Evolutionary conservation across 2,113 vertebrate species (phyloP), one percentile per base, ranked within the genome.

Genomic region (Lagopus muta): DNA sequence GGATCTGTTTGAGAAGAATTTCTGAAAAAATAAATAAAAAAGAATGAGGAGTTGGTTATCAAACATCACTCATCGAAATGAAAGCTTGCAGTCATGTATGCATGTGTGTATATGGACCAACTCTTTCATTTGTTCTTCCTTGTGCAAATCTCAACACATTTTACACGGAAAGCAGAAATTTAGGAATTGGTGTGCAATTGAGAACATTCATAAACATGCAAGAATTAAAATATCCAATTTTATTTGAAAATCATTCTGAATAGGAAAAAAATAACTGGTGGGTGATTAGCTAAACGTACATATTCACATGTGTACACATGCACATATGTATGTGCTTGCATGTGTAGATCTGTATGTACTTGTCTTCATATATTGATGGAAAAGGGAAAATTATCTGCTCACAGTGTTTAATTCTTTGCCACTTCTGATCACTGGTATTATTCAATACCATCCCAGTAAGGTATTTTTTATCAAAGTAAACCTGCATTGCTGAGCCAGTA

Each of bases 61-160:
- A 76, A 47, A 82, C 47, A 72, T 22, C 8, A 4, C 43, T 13
- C 42, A 14, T 52, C 15, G 40, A 34, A 25, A 60, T 18, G 13
- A 38, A 64, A 54, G 11, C 8, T 14, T 45, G 8, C 0, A 1
- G 18, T 7, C 20, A 71, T 6, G 1, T 20, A 2, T 82, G 8
- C 15, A 6, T 36, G 7, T 38, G 38, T 2, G 1, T 72, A 6
- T 66, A 27, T 6, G 19, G 22, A 13, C 48, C 12, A 50, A 13
- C 48, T 76, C n/a, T 36, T 67, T 82, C 32, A 30, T 69, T 61
- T 36, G 7, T 25, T 81, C 4, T 65, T 42, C 24, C 27, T 42
- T 47, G 20, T 81, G 30, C 82, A 65, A 86, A 62, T 32, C 7
- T 70, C 18, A n/a, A 17, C 5, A n/a, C 2, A 16, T 69, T 50